These are phyloP conservation scores for Osmerus mordax DNA, from an alignment of 2,113 vertebrate species.

Conservation along the genomic window DNA sequence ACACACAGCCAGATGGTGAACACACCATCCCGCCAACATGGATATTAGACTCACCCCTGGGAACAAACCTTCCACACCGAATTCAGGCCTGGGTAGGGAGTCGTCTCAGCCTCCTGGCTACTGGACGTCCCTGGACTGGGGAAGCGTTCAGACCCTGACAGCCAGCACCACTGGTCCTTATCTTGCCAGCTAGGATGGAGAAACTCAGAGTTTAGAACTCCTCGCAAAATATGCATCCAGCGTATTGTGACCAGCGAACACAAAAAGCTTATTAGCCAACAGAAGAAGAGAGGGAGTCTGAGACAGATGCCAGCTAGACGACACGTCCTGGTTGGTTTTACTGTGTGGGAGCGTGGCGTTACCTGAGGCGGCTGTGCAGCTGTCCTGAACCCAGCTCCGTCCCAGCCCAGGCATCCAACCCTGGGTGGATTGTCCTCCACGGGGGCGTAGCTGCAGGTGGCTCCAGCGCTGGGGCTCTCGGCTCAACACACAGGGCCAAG, in stretches of 20 bases:
- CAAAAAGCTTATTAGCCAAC: constrained; percentile 55
- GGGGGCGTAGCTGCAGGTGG: neutral
- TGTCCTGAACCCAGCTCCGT: constrained; percentile 67
- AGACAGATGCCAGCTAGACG: constrained; percentile 67
- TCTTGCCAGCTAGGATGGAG: constrained; percentile 59
- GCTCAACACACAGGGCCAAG: too few species aligned
- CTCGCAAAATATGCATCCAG: neutral
- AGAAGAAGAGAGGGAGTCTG: constrained; percentile 29
- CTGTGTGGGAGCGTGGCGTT: constrained; percentile 59
- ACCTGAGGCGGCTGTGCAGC: constrained; percentile 75
- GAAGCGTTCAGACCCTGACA: constrained; percentile 55
- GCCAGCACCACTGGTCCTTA: constrained; percentile 42
- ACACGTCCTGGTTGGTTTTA: constrained; percentile 54
- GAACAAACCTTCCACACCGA: constrained; percentile 58
- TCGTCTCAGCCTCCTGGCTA: constrained; percentile 47
- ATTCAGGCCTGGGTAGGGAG: constrained; percentile 57
- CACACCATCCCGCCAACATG: constrained; percentile 49
- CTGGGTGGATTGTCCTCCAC: constrained; percentile 9
- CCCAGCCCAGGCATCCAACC: constrained; percentile 40
- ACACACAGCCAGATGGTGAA: constrained; percentile 69
- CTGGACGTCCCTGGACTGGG: constrained; percentile 44
- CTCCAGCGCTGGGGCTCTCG: too few species aligned
- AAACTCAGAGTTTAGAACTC: constrained; percentile 15
- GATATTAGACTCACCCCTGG: constrained; percentile 46
- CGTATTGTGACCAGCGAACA: constrained; percentile 28